Conservation (phyloP, 2,888 invertebrate genomes). For the Melieria picta region DNA sequence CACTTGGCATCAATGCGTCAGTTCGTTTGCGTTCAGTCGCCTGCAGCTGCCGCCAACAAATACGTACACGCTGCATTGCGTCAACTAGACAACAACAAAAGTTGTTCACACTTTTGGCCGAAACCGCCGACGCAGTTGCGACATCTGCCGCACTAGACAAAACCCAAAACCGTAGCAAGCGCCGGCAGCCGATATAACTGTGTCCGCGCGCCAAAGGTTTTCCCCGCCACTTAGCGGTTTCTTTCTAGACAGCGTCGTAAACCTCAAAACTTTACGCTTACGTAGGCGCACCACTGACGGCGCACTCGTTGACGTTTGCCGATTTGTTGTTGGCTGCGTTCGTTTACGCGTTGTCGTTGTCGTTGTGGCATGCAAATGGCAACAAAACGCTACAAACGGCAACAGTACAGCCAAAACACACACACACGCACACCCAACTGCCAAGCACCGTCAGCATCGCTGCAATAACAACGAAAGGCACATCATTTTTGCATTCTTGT, state of each 20-base stretch:
- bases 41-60: too few species aligned
- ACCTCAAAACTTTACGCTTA: constrained; percentile 22
- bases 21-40: too few species aligned
- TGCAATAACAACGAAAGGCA: neutral
- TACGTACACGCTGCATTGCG: too few species aligned
- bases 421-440: neutral
- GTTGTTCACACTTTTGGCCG: too few species aligned
- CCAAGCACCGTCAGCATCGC: neutral
- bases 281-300: constrained; percentile 20
- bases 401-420: too few species aligned
- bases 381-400: neutral
- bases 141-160: neutral
- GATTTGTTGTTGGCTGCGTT: too few species aligned
- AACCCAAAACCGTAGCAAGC: neutral
- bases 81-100: too few species aligned
- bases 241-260: constrained; percentile 7
- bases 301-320: constrained; percentile 2
- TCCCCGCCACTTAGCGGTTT: neutral
- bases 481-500: constrained; percentile 4
- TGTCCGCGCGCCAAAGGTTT: too few species aligned
- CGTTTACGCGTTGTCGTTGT: too few species aligned
- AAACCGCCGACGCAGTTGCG: neutral
- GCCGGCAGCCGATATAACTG: neutral
- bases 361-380: too few species aligned
- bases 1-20: too few species aligned